phyloP scores from a whole-genome alignment of 1,140 invertebrate genomes.

The Ostrea denselamellosa region DNA sequence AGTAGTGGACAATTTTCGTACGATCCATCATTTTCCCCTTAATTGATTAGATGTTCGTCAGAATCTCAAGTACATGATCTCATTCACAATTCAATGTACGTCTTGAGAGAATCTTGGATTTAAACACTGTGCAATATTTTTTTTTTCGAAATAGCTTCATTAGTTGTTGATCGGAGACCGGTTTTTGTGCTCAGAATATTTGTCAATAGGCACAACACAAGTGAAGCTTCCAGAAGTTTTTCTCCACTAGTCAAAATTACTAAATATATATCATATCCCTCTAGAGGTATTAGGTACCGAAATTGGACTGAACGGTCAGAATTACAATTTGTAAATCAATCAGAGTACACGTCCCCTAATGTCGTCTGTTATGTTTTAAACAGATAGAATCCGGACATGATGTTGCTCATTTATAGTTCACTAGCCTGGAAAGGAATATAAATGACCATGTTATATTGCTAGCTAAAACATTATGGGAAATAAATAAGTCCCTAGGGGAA shows the following conservation, averaged over 20 bases:
- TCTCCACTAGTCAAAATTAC: too few species aligned
- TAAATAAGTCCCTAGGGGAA: not conserved
- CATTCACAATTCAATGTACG: too few species aligned
- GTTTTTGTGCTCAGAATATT: too few species aligned
- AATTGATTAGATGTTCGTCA: too few species aligned
- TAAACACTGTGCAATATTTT: too few species aligned
- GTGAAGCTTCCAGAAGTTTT: too few species aligned
- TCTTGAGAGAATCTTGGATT: too few species aligned
- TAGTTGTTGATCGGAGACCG: too few species aligned
- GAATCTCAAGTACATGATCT: too few species aligned
- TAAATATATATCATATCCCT: not conserved
- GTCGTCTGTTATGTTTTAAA: not conserved
- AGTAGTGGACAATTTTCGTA: not conserved
- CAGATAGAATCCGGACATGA: not conserved
- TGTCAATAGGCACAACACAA: too few species aligned
- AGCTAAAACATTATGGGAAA: not conserved
- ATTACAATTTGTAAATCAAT: slow-evolving; percentile 13
- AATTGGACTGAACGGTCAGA: not conserved
- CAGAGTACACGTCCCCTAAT: not conserved
- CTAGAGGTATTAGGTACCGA: not conserved
- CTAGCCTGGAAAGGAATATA: not conserved
- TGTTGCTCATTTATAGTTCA: not conserved
- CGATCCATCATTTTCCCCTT: not conserved
- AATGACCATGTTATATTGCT: slow-evolving; percentile 10
- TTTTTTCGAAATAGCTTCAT: too few species aligned